Evolutionary conservation across 2,888 invertebrate species (phyloP).

Genomic region (Apotomis betuletana): DNA sequence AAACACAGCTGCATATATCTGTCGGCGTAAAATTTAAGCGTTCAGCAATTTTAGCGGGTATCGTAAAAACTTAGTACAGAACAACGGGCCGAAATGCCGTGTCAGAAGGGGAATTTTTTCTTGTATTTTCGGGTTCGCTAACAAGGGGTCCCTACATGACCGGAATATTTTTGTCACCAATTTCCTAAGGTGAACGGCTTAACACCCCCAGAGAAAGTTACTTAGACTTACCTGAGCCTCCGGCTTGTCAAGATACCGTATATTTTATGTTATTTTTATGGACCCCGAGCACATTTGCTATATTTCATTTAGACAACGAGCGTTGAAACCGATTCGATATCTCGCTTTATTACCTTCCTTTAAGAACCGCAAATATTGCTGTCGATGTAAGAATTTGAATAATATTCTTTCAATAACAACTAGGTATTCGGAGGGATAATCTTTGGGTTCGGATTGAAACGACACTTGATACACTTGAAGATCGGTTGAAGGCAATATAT

Average conservation of each 20-base stretch:
- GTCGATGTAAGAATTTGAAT: slow-evolving; percentile 13
- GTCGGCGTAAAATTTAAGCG: slow-evolving; percentile 70
- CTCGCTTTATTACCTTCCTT: slow-evolving; percentile 23
- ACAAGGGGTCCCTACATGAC: slow-evolving; percentile 79
- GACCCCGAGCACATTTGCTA: slow-evolving; percentile 55
- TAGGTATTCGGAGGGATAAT: slow-evolving; percentile 6
- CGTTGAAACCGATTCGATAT: slow-evolving; percentile 54
- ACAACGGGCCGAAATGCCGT: slow-evolving; percentile 65
- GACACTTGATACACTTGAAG: slow-evolving; percentile 69
- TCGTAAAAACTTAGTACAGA: slow-evolving; percentile 66
- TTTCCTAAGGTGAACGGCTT: slow-evolving; percentile 76
- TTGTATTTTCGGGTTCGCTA: slow-evolving; percentile 72
- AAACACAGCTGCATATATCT: slow-evolving; percentile 60
- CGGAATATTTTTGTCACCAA: slow-evolving; percentile 80
- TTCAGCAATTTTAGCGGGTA: slow-evolving; percentile 60
- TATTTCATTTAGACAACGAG: slow-evolving; percentile 57
- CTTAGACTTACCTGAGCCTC: slow-evolving; percentile 72
- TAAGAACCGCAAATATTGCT: slow-evolving; percentile 15
- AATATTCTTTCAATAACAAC: slow-evolving; percentile 32
- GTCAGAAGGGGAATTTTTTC: slow-evolving; percentile 68
- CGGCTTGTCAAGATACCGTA: slow-evolving; percentile 65
- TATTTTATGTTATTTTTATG: slow-evolving; percentile 59
- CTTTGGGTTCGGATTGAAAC: slow-evolving; percentile 48
- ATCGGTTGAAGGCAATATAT: slow-evolving; percentile 71
- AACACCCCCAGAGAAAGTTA: slow-evolving; percentile 71